A percentile compares a stretch with the other conserved stretches of the same genome.
Conservation (phyloP, 2,797 vertebrate species). For the Anolis apletophallus region DNA sequence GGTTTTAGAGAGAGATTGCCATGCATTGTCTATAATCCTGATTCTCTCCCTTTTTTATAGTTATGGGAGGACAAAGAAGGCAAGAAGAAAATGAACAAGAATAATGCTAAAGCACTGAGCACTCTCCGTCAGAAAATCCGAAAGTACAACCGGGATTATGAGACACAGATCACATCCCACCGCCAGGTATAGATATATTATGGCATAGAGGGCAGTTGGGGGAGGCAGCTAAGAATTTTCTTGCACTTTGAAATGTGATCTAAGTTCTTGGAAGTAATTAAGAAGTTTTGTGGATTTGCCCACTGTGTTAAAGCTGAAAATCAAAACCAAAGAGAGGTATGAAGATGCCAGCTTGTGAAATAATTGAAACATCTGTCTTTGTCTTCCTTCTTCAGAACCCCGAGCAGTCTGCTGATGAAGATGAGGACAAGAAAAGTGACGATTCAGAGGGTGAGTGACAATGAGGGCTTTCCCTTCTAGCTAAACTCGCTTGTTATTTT, state of each 20-base stretch:
- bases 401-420: constrained; percentile 90
- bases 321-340: not conserved
- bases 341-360: not conserved
- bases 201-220: not conserved
- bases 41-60: constrained; percentile 64
- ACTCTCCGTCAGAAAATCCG: constrained; percentile 94
- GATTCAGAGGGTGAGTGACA: constrained; percentile 80
- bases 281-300: not conserved
- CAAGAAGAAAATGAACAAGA: constrained; percentile 96
- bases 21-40: not conserved
- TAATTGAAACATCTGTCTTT: not conserved
- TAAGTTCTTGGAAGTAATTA: not conserved
- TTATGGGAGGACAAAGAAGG: constrained; percentile 95
- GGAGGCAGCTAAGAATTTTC: not conserved
- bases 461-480: no score
- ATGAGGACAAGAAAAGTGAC: constrained; percentile 88
- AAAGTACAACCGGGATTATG: constrained; percentile 92
- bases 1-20: not conserved
- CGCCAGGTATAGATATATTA: constrained; percentile 81
- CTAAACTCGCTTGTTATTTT: not conserved
- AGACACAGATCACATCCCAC: constrained; percentile 84
- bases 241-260: not conserved
- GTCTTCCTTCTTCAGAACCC: constrained; percentile 81
- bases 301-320: not conserved
- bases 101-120: constrained; percentile 92